Evolutionary conservation across 2,797 vertebrate genomes (phyloP).

Genomic region (Alca torda): DNA sequence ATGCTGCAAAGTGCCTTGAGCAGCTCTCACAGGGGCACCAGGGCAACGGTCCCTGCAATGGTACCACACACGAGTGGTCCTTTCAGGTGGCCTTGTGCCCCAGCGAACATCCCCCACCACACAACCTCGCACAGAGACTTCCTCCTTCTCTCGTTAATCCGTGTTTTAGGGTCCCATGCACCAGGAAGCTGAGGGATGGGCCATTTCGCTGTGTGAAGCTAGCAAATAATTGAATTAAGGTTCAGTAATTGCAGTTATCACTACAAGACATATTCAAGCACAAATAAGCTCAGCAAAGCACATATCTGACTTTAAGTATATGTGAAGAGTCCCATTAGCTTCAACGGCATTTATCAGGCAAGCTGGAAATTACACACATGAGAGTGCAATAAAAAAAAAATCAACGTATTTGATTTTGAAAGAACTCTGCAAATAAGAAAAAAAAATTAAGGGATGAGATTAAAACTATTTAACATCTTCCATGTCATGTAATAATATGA

Average conservation of each 20-base stretch:
- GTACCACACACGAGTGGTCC: not conserved
- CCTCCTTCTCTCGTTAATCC: not conserved
- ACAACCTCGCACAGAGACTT: not conserved
- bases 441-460: conserved; percentile 25
- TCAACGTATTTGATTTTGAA: not conserved
- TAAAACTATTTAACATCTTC: conserved; percentile 51
- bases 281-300: conserved; percentile 51
- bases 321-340: conserved; percentile 43
- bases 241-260: conserved; percentile 53
- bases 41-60: not conserved
- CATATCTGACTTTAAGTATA: conserved; percentile 18
- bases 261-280: conserved; percentile 29
- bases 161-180: not conserved
- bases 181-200: not conserved
- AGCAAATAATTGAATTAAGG: conserved; percentile 62
- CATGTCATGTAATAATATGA: not conserved
- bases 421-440: conserved; percentile 10
- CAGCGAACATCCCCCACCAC: not conserved
- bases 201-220: conserved; percentile 8
- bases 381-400: not conserved
- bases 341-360: conserved; percentile 15
- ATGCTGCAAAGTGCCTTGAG: not conserved
- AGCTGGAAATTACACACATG: conserved; percentile 6
- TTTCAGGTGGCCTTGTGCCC: not conserved
- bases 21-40: not conserved